phyloP scores from a whole-genome alignment of 2,888 invertebrate genomes.

The Drosophila subquinaria region DNA sequence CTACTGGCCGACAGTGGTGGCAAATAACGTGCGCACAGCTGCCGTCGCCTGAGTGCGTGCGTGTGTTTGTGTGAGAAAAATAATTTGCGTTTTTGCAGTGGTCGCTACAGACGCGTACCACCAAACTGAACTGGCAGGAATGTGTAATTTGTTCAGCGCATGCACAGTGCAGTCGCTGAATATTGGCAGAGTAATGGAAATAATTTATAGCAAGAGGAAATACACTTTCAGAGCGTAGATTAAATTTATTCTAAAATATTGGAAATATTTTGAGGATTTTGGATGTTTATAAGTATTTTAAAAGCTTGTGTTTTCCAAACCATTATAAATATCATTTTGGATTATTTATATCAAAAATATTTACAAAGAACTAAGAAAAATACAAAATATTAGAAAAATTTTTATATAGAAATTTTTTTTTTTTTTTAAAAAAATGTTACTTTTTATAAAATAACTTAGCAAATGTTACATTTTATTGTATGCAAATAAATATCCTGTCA shows the following conservation, averaged over 20 bases:
- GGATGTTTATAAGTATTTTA: neutral
- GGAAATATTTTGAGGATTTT: neutral
- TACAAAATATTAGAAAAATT: too few species aligned
- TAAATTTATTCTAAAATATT: neutral
- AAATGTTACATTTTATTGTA: neutral
- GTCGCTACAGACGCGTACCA: slow-evolving; percentile 55
- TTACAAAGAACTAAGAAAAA: neutral
- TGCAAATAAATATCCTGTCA: neutral
- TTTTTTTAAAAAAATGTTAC: neutral
- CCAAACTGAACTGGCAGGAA: slow-evolving; percentile 21
- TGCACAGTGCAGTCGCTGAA: slow-evolving; percentile 71
- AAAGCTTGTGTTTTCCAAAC: neutral
- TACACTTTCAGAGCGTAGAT: neutral
- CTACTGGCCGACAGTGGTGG: slow-evolving; percentile 67
- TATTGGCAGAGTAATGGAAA: slow-evolving; percentile 53
- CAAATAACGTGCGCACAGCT: slow-evolving; percentile 58
- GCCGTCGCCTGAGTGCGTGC: slow-evolving; percentile 39
- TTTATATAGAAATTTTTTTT: neutral
- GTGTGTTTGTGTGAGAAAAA: slow-evolving; percentile 46
- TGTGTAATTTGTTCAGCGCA: slow-evolving; percentile 59
- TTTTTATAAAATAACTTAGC: neutral
- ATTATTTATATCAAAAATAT: neutral
- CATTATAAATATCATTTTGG: neutral
- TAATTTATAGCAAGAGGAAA: neutral
- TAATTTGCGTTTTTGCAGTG: slow-evolving; percentile 63